Percentiles rank a stretch among this genome's conserved stretches.
These are phyloP conservation scores for Drosophila infuscata DNA, from an alignment of 2,888 invertebrate genomes.

Conservation along the genomic window DNA sequence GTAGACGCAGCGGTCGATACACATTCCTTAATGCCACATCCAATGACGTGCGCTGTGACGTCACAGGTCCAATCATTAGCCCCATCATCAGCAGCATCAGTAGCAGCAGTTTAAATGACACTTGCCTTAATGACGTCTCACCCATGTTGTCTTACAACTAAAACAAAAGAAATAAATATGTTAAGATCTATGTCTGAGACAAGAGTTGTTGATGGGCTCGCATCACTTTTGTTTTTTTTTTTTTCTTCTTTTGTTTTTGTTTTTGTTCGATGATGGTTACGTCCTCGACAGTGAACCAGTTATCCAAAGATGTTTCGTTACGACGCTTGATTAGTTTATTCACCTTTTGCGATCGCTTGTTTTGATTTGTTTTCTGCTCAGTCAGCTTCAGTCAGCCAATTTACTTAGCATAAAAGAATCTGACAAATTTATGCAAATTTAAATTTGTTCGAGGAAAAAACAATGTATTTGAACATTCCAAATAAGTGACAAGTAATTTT, in stretches of 20 bases:
- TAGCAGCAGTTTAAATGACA: constrained; percentile 8
- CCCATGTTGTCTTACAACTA: constrained; percentile 37
- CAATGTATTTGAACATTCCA: constrained; percentile 15
- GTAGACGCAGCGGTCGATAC: constrained; percentile 72
- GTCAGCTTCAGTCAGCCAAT: constrained; percentile 41
- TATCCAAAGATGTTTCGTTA: constrained; percentile 54
- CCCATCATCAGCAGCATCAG: constrained; percentile 46
- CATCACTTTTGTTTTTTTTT: constrained; percentile 53
- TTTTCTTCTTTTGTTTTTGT: not conserved
- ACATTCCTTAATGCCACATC: constrained; percentile 66
- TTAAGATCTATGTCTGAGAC: not conserved
- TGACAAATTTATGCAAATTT: constrained; percentile 45
- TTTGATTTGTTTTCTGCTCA: constrained; percentile 52
- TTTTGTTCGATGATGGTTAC: constrained; percentile 49
- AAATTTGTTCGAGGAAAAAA: constrained; percentile 1
- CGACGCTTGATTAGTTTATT: constrained; percentile 60
- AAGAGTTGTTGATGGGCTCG: constrained; percentile 2
- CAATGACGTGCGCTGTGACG: constrained; percentile 78
- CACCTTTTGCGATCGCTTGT: constrained; percentile 62
- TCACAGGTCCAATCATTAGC: constrained; percentile 33
- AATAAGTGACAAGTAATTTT: constrained; percentile 15
- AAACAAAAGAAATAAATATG: constrained; percentile 23
- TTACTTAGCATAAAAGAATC: constrained; percentile 52
- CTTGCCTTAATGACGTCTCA: constrained; percentile 32
- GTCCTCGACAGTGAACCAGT: constrained; percentile 79